Percentiles rank a stretch among this genome's conserved stretches.
These are phyloP conservation scores for Thunnus maccoyii DNA, from an alignment of 2,113 vertebrate genomes.

Conservation along the genomic window DNA sequence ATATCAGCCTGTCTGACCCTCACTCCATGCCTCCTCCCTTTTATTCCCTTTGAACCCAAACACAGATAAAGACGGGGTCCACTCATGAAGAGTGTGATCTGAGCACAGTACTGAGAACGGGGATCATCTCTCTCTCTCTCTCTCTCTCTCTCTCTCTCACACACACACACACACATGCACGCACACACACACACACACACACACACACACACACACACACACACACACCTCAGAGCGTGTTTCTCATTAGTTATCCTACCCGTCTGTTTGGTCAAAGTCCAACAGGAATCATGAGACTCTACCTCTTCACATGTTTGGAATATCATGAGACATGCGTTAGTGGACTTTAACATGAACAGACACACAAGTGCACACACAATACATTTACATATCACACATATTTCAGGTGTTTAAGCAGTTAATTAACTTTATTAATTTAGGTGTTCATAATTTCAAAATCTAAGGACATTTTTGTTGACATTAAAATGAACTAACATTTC, in stretches of 20 bases:
- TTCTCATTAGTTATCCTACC: slow-evolving; percentile 41
- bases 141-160: slow-evolving; percentile 14
- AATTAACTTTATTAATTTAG: neutral
- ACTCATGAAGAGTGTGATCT: slow-evolving; percentile 17
- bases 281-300: slow-evolving; percentile 64
- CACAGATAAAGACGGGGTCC: slow-evolving; percentile 55
- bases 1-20: neutral
- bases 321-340: slow-evolving; percentile 66
- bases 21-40: neutral
- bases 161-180: slow-evolving; percentile 6
- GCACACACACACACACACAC: slow-evolving; percentile 2
- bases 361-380: slow-evolving; percentile 19
- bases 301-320: slow-evolving; percentile 36
- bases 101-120: neutral
- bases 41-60: slow-evolving; percentile 64
- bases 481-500: neutral
- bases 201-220: slow-evolving; percentile 23
- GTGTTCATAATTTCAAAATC: too few species aligned
- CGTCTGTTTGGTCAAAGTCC: slow-evolving; percentile 64
- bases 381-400: slow-evolving; percentile 31
- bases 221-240: slow-evolving; percentile 10
- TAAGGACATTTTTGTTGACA: too few species aligned
- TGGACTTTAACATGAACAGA: slow-evolving; percentile 66
- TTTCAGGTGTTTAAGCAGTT: neutral
- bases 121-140: neutral